A percentile compares a stretch with the other conserved stretches of the same genome.
phyloP scores from a whole-genome alignment of 2,888 invertebrate species.

The Cephus spinipes region DNA sequence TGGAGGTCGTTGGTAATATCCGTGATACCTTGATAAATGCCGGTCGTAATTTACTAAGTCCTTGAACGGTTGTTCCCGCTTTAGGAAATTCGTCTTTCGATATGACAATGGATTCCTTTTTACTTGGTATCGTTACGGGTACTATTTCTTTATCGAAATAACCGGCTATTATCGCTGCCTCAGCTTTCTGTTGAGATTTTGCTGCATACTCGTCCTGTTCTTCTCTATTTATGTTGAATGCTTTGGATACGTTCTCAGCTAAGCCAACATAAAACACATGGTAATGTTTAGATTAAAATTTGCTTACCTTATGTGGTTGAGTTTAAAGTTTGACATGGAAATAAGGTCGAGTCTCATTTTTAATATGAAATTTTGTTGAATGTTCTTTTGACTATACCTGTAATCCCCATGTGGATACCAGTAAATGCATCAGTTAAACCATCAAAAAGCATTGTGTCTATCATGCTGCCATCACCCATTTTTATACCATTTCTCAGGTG shows the following conservation, averaged over 20 bases:
- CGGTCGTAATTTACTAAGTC: constrained; percentile 74
- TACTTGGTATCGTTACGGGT: constrained; percentile 70
- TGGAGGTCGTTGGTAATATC: not conserved
- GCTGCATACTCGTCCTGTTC: constrained; percentile 80
- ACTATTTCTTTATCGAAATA: constrained; percentile 80
- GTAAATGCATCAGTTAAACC: constrained; percentile 82
- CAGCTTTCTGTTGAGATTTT: constrained; percentile 76
- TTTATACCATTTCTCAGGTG: constrained; percentile 75
- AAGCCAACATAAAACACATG: constrained; percentile 27
- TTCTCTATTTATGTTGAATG: constrained; percentile 74
- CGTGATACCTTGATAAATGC: constrained; percentile 72
- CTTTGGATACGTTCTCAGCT: constrained; percentile 83
- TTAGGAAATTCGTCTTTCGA: constrained; percentile 79
- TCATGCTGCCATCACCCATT: constrained; percentile 74
- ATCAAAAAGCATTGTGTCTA: constrained; percentile 77
- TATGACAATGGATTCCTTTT: constrained; percentile 67
- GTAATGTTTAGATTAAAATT: constrained; percentile 2
- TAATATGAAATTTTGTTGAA: not conserved
- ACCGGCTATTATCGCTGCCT: constrained; percentile 72
- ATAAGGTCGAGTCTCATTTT: not conserved
- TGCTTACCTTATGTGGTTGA: not conserved
- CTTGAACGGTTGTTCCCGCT: constrained; percentile 72
- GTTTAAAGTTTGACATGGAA: not conserved
- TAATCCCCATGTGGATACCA: constrained; percentile 83
- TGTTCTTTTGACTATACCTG: constrained; percentile 67